Evolutionary conservation across 2,888 invertebrate genomes (phyloP), one percentile per base, ranked within the genome.

Genomic region (Masnerella sp.): DNA sequence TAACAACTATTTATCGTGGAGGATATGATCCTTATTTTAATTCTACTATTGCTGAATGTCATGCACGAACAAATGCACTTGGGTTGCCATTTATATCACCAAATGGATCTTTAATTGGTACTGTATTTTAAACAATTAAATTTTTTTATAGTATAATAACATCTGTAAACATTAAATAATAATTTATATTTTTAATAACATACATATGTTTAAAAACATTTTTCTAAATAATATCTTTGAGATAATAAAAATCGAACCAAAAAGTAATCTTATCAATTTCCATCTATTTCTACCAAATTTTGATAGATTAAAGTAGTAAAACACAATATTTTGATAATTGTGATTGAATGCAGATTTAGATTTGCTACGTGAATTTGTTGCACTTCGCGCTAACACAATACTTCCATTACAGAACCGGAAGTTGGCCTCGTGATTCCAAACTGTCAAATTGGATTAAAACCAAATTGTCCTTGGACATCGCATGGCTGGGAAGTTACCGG

Each of bases 361-460:
- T 20, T 47, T n/a, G 30, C 22, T 22, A n/a, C 2, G 11, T 15
- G 18, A 58, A 42, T 32, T 28, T 40, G 25, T 8, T 30, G 20
- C 43, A 42, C 42, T 43, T 43, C n/a, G n/a, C n/a, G 20, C 32
- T 56, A 43, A 56, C 43, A 56, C 14, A 45, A 58, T 58, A 45
- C 36, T 68, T 61, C 36, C 51, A 43, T 61, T 65, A 42, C 59
- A 77, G 76, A 74, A 45, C 74, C 76, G 32, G 67, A 73, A 71
- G 58, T 78, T 52, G 70, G 76, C 25, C 32, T 71, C 30, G 45
- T 65, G 42, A 70, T 78, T 42, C 74, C 74, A 9, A 75, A 75
- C 49, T 78, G 78, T 62, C 75, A 75, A 52, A 72, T 73, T 42
- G 75, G 74, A 25, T 52, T 71, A 20, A 74, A 64, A 58, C 75